phyloP scores from a whole-genome alignment of 2,888 invertebrate genomes.

The Lasioglossum morio region DNA sequence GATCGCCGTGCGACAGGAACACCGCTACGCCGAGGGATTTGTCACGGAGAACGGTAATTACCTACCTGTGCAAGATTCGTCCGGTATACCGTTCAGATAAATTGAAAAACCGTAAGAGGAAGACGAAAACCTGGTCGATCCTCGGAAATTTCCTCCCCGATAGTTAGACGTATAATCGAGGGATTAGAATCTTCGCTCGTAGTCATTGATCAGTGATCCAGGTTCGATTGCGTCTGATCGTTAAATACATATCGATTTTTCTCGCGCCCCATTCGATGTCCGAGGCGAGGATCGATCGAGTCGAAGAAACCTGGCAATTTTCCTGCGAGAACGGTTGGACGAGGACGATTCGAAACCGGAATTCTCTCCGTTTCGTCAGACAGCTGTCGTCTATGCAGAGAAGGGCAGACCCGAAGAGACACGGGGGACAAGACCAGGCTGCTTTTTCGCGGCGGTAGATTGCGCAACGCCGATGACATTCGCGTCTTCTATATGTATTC shows the following conservation, averaged over 20 bases:
- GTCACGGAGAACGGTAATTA: slow-evolving; percentile 25
- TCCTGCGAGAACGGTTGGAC: slow-evolving; percentile 27
- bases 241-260: background rate
- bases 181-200: background rate
- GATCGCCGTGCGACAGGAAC: slow-evolving; percentile 21
- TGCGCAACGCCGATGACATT: slow-evolving; percentile 77
- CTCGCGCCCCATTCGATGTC: background rate
- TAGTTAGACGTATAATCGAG: background rate
- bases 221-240: background rate
- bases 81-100: background rate
- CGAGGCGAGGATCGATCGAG: slow-evolving; percentile 17
- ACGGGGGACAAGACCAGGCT: slow-evolving; percentile 21
- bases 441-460: slow-evolving; percentile 57
- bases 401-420: slow-evolving; percentile 16
- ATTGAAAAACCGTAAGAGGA: slow-evolving; percentile 1
- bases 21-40: slow-evolving; percentile 4
- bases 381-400: slow-evolving; percentile 44
- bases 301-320: slow-evolving; percentile 43
- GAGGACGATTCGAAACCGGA: slow-evolving; percentile 55
- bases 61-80: background rate
- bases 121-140: background rate
- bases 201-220: background rate
- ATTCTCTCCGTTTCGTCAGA: slow-evolving; percentile 64
- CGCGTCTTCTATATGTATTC: slow-evolving; percentile 67
- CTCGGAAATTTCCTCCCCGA: background rate